phyloP scores from a whole-genome alignment of 1,140 invertebrate species.

The Orchesella cincta region DNA sequence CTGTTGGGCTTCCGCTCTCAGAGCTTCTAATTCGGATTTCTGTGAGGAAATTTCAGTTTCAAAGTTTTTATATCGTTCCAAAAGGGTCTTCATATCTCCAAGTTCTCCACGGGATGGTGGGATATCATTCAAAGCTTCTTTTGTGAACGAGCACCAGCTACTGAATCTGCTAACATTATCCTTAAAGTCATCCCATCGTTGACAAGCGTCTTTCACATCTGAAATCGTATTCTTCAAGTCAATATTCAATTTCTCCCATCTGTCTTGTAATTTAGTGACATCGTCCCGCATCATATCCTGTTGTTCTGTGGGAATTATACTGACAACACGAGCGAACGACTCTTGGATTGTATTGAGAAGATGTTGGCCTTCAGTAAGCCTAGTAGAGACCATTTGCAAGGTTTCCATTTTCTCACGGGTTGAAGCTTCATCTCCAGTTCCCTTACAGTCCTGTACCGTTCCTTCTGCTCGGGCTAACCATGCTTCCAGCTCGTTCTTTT shows the following conservation, averaged over 20 bases:
- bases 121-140: slow-evolving; percentile 63
- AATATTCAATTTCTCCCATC: slow-evolving; percentile 80
- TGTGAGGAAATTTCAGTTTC: slow-evolving; percentile 54
- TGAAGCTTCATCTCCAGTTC: slow-evolving; percentile 73
- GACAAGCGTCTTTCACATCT: slow-evolving; percentile 70
- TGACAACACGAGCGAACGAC: slow-evolving; percentile 79
- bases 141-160: slow-evolving; percentile 70
- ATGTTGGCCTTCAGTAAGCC: slow-evolving; percentile 83
- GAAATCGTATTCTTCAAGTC: slow-evolving; percentile 75
- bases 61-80: slow-evolving; percentile 48
- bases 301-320: slow-evolving; percentile 75
- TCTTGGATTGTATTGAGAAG: slow-evolving; percentile 76
- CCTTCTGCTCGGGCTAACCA: slow-evolving; percentile 78
- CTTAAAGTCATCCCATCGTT: slow-evolving; percentile 78
- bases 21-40: slow-evolving; percentile 51
- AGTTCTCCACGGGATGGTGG: slow-evolving; percentile 74
- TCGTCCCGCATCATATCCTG: slow-evolving; percentile 74
- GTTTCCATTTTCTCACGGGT: slow-evolving; percentile 84
- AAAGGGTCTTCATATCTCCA: slow-evolving; percentile 74
- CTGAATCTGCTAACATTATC: slow-evolving; percentile 69
- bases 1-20: slow-evolving; percentile 53
- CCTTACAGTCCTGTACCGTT: slow-evolving; percentile 77
- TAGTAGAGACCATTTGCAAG: slow-evolving; percentile 65
- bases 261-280: slow-evolving; percentile 72
- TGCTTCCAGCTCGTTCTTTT: slow-evolving; percentile 75